phyloP scores from a whole-genome alignment of 2,797 vertebrate genomes.

The Arctocebus calabarensis region DNA sequence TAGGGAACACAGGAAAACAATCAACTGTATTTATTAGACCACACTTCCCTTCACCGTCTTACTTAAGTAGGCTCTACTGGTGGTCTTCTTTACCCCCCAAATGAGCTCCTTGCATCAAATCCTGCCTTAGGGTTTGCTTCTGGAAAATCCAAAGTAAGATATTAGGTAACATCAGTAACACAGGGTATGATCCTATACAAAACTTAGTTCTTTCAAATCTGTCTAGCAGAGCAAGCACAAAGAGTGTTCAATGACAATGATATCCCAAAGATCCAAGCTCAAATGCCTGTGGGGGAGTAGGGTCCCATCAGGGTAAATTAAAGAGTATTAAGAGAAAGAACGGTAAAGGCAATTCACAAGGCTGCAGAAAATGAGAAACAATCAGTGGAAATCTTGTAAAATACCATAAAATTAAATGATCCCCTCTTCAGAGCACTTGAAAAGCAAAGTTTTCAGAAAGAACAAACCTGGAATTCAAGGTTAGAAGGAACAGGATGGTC shows the following conservation, averaged over 20 bases:
- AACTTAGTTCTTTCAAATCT: not conserved
- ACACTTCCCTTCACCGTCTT: not conserved
- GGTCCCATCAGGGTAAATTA: not conserved
- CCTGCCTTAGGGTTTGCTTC: not conserved
- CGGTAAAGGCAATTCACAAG: not conserved
- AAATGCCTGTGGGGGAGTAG: not conserved
- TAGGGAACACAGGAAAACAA: not conserved
- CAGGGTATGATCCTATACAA: fast-evolving
- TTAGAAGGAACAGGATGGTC: slow-evolving; percentile 51
- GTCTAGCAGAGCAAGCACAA: not conserved
- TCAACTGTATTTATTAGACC: not conserved
- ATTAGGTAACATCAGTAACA: not conserved
- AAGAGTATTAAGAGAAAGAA: slow-evolving; percentile 1
- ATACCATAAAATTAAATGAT: slow-evolving; percentile 39
- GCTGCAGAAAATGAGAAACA: not conserved
- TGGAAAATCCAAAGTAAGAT: not conserved
- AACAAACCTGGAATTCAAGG: slow-evolving; percentile 46
- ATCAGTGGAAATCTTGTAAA: not conserved
- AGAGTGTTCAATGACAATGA: not conserved
- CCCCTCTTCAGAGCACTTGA: not conserved
- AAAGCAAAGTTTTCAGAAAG: slow-evolving; percentile 50
- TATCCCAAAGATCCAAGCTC: not conserved
- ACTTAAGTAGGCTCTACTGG: not conserved
- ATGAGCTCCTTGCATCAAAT: not conserved
- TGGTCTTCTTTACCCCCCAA: not conserved